Conservation (phyloP, 2,888 invertebrate genomes). For the Luperina nickerlii region DNA sequence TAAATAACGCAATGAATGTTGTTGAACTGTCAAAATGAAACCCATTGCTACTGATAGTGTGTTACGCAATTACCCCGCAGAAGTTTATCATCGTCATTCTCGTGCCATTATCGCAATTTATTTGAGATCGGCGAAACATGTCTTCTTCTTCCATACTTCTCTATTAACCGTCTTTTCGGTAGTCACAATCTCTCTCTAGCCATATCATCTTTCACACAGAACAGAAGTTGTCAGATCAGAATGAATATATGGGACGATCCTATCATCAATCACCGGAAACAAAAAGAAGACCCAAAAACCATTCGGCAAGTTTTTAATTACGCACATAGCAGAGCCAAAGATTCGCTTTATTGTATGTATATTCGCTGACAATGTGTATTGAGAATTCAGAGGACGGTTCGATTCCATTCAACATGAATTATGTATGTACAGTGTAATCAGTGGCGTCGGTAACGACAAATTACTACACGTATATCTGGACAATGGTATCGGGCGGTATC, state of each 20-base stretch:
- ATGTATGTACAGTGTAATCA: slow-evolving; percentile 68
- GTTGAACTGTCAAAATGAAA: no score
- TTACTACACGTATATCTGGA: slow-evolving; percentile 68
- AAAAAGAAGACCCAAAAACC: slow-evolving; percentile 30
- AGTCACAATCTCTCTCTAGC: background rate
- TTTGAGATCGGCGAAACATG: no score
- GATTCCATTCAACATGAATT: slow-evolving; percentile 67
- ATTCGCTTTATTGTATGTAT: slow-evolving; percentile 62
- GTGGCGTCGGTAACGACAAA: slow-evolving; percentile 63
- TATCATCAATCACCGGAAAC: slow-evolving; percentile 5
- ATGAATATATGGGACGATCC: background rate
- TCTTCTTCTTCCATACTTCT: background rate
- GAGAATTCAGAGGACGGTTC: slow-evolving; percentile 56
- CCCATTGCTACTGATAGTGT: no score
- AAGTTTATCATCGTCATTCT: no score
- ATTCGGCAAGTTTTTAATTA: slow-evolving; percentile 58
- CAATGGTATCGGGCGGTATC: slow-evolving; percentile 64
- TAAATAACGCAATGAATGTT: no score
- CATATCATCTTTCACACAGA: background rate
- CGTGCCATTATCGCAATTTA: no score
- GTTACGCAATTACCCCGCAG: no score
- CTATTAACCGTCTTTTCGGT: background rate
- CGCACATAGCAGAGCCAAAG: slow-evolving; percentile 39
- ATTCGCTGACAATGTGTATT: slow-evolving; percentile 55
- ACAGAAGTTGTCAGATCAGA: background rate